Base-by-base conservation (phyloP, 2,797 vertebrate genomes). In the Chrosomus eos region DNA sequence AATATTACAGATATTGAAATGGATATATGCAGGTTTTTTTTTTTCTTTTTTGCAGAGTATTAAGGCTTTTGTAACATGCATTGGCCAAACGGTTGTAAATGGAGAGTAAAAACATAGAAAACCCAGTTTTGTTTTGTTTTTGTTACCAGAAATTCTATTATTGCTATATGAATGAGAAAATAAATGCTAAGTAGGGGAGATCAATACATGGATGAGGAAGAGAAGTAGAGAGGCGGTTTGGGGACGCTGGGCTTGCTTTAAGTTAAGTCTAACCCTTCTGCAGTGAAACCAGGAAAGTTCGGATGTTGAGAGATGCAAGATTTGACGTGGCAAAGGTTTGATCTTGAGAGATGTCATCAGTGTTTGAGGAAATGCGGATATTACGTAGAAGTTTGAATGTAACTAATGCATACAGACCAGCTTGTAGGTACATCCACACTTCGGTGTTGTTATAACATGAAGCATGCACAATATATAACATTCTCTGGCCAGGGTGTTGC, bases 321-420 rank as follows among this genome's bases (percentile, higher is more conserved):
- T 48, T 83, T 45, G 81, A 83, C 6, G 23, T 18, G 60, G 53
- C 64, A 80, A 48, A 38, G 43, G 10, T 58, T 53, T 38, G 58
- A 58, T 67, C n/a, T 73, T 66, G 14, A 58, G 66, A 51, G 5
- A 77, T 23, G 3, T 62, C 26, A 9, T 66, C 16, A 21, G 38
- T 16, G 9, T 67, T 55, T 16, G 7, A 21, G 71, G 16, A 66
- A 51, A 28, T 38, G 23, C 4, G 3, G 2, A 28, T 77, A 26
- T 31, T 73, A 58, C 14, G 0, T 31, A 60, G 7, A 19, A 10
- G 13, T 60, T 62, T 60, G 55, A 60, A 81, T 81, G 53, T 60
- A 77, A 60, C 36, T 8, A 3, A 40, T 33, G 28, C n/a, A 77
- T 36, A 62, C n/a, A 13, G 55, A 40, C 45, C 26, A 48, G 60